Base-by-base conservation (phyloP, 2,797 vertebrate species). In the Trachurus trachurus region DNA sequence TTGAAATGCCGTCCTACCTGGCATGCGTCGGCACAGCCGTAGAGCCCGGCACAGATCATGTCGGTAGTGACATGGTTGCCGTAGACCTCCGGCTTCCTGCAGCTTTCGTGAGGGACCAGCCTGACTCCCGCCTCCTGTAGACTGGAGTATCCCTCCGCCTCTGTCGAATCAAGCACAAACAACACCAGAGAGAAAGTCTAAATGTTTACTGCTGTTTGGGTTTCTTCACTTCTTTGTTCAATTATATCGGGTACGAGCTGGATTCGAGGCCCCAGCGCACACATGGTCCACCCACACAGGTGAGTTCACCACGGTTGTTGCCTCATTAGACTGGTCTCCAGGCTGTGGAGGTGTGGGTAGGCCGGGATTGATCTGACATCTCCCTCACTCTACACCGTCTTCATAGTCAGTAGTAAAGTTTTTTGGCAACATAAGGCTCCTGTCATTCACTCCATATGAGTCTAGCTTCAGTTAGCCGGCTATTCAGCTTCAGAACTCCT, bases 41-140 rank as follows among this genome's bases (percentile, higher is more conserved):
- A 71, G 37, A 89, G 90, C 52, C 97, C 98, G 0, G 98, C 98
- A 12, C 98, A 99, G 39, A 99, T 87, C 98, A 99, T 99, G 88
- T 97, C 96, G 45, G 92, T 71, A 3, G 94, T 97, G 70, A 99
- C 83, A 26, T 99, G 96, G 1, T 85, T 92, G 15, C 98, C 97
- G 0, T 98, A 98, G 44, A 98, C 92, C 2, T 97, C 95, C 0
- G 96, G 95, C 65, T 94, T 96, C 71, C 88, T 96, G 69, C 98
- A 99, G 40, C 81, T 74, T 16, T 93, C 89, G 0, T 96, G 94
- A 0, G 96, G 68, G 34, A 97, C 93, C 12, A 98, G 93, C 17
- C 95, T 95, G 44, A 98, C 91, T 1, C 93, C 65, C 0, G 92
- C 95, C 93, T 99, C 97, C 88, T 95, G 96, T 71, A 99, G 93